A percentile compares a stretch with the other conserved stretches of the same genome.
phyloP scores from a whole-genome alignment of 37 sponge, comb jelly and placozoan genomes.

The Ephydatia muelleri region DNA sequence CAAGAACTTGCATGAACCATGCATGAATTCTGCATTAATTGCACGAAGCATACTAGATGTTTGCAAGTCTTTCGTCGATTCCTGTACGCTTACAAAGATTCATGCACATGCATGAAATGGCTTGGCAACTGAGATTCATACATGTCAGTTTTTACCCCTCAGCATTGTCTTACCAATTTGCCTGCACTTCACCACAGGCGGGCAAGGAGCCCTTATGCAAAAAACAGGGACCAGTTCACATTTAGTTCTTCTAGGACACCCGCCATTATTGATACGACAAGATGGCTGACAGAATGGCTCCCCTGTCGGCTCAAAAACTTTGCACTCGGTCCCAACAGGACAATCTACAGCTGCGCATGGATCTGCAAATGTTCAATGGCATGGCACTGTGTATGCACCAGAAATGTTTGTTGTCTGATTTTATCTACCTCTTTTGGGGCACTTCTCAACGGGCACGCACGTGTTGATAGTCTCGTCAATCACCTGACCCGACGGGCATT shows the following conservation, averaged over 20 bases:
- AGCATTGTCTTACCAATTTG: neutral
- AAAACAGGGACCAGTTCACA: slow-evolving; percentile 14
- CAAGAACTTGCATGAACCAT: too few species aligned
- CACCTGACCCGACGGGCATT: slow-evolving; percentile 36
- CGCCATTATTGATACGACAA: slow-evolving; percentile 28
- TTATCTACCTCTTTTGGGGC: neutral
- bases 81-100: too few species aligned
- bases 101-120: neutral
- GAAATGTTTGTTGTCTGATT: neutral
- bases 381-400: neutral
- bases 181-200: neutral
- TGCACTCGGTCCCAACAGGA: slow-evolving; percentile 3
- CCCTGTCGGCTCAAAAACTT: slow-evolving; percentile 25
- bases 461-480: slow-evolving; percentile 23
- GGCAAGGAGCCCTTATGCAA: slow-evolving; percentile 26
- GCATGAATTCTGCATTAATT: too few species aligned
- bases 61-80: too few species aligned
- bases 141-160: neutral
- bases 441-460: slow-evolving; percentile 21
- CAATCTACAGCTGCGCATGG: slow-evolving; percentile 8
- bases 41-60: too few species aligned
- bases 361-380: neutral
- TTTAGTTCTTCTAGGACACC: slow-evolving; percentile 3
- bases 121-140: neutral
- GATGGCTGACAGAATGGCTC: slow-evolving; percentile 28